These are phyloP conservation scores for Callionymus lyra DNA, from an alignment of 2,113 vertebrate species.

Conservation along the genomic window DNA sequence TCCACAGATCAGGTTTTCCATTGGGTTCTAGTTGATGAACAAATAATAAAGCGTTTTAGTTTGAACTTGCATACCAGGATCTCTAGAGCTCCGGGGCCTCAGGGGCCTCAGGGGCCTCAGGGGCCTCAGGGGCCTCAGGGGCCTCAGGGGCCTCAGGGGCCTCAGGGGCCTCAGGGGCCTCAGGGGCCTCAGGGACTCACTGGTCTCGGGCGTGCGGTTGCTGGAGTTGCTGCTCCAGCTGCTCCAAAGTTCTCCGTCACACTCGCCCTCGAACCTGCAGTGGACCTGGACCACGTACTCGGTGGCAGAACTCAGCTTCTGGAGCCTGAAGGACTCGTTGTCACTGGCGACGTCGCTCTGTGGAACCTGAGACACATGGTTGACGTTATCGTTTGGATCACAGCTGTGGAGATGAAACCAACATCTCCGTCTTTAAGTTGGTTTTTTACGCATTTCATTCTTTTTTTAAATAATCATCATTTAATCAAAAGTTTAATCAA, in stretches of 20 bases:
- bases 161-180: no score
- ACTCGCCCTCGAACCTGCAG: constrained; percentile 52
- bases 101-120: no score
- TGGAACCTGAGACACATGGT: constrained; percentile 65
- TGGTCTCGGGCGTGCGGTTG: constrained; percentile 67
- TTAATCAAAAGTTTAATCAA: no score
- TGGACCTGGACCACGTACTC: constrained; percentile 72
- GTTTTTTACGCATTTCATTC: no score
- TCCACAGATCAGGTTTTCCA: constrained; percentile 76
- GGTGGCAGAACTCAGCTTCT: constrained; percentile 73
- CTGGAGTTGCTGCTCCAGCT: constrained; percentile 74
- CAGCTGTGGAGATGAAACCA: no score
- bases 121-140: no score
- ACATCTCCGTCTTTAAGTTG: no score
- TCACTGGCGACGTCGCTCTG: constrained; percentile 46
- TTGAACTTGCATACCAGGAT: no score
- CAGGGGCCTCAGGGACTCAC: constrained; percentile 62
- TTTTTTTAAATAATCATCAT: no score
- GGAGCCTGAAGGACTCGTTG: constrained; percentile 74
- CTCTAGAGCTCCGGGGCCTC: no score
- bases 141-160: no score
- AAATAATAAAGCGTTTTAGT: background rate
- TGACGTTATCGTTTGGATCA: no score
- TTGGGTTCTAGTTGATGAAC: constrained; percentile 61
- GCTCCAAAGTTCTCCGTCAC: constrained; percentile 75